A percentile compares a stretch with the other conserved stretches of the same genome.
phyloP scores from a whole-genome alignment of 2,113 vertebrate species.

The Laterallus jamaicensis region DNA sequence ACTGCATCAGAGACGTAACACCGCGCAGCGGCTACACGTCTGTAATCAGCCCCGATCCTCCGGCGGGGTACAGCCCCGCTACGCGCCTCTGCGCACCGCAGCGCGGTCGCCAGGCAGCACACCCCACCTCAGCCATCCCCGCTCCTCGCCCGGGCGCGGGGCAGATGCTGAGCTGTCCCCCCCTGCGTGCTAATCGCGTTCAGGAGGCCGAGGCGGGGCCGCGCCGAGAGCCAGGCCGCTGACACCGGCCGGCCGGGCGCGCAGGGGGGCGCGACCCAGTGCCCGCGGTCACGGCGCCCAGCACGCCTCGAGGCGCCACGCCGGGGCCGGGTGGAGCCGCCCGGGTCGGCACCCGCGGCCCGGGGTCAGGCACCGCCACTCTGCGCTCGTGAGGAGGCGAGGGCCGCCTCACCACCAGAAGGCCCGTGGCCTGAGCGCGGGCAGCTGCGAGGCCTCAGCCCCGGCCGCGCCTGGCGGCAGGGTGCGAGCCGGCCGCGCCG shows the following conservation, averaged over 20 bases:
- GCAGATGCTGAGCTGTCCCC: fast-evolving
- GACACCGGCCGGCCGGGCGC: not conserved
- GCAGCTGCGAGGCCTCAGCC: too few species aligned
- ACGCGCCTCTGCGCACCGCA: not conserved
- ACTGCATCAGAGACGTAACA: fast-evolving
- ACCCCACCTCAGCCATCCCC: fast-evolving
- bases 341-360: too few species aligned
- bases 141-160: fast-evolving
- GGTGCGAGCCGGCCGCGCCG: too few species aligned
- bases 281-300: not conserved
- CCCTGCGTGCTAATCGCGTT: fast-evolving
- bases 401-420: too few species aligned
- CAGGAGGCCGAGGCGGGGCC: fast-evolving
- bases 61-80: not conserved
- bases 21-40: not conserved
- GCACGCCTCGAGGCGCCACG: fast-evolving
- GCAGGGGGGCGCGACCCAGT: not conserved
- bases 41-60: too few species aligned
- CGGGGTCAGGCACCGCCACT: too few species aligned
- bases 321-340: not conserved
- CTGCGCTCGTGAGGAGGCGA: too few species aligned
- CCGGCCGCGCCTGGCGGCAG: too few species aligned
- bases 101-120: fast-evolving
- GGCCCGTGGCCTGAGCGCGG: too few species aligned
- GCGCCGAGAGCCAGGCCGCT: not conserved